Evolutionary conservation across 2,113 vertebrate species (phyloP), one percentile per base, ranked within the genome.

Genomic region (Alectura lathami): DNA sequence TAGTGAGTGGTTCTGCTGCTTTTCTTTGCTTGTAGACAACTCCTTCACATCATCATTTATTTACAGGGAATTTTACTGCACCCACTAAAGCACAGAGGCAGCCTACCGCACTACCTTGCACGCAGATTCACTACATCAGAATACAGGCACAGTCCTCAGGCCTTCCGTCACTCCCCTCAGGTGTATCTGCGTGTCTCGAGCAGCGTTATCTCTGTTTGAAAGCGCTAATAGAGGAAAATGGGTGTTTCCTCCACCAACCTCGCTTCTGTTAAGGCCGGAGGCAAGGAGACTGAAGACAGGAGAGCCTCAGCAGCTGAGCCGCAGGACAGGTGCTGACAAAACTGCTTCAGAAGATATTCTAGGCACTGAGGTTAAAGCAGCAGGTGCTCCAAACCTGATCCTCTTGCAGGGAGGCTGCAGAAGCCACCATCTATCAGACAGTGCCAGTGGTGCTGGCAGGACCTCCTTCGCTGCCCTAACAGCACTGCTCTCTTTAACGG

Each of bases 351-450:
- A 94, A 94, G 86, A 92, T 79, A 91, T 42, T 87, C 91, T 60
- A 86, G 92, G 77, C 14, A n/a, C 62, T 80, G 91, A 72, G 57
- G 69, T 96, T 96, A 93, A 84, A 60, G 78, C 21, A 91, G 96
- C 93, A 94, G 83, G 85, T 96, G 87, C 66, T 94, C 83, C 76
- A 88, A 96, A 91, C 54, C 69, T 59, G 91, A 96, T 96, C 91
- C 79, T 74, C 76, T 54, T 7, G n/a, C 43, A 86, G 29, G 57
- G 40, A 89, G 43, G 34, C 57, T 73, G 63, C 45, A 95, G 90
- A 78, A 90, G 47, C 81, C 83, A 42, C 30, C 69, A 74, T 60
- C 70, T 72, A 76, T 69, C 42, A 76, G 66, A 80, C 2, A 54
- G 53, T 78, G 63, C 47, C 36, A 47, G 59, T 1, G 1, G 13